phyloP scores from a whole-genome alignment of 2,113 vertebrate species.

The Dasyprocta punctata region DNA sequence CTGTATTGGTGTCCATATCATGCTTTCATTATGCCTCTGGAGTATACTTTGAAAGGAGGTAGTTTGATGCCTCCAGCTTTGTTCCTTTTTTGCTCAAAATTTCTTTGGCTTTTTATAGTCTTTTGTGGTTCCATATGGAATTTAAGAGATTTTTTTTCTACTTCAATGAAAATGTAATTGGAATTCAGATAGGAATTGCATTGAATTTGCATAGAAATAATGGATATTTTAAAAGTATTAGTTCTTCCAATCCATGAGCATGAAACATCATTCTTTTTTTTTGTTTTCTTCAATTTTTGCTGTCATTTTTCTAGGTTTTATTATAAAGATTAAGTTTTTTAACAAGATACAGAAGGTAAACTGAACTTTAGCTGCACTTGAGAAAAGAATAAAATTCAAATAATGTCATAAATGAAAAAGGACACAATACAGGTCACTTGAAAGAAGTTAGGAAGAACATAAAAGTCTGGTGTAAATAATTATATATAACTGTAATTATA shows the following conservation, averaged over 20 bases:
- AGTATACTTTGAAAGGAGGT: background rate
- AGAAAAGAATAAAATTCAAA: background rate
- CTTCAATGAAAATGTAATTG: background rate
- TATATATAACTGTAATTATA: too few relatives aligned
- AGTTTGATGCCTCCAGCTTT: background rate
- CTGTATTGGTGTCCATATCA: background rate
- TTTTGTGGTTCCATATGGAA: background rate
- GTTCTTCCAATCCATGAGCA: background rate
- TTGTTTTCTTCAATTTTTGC: background rate
- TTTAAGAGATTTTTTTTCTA: background rate
- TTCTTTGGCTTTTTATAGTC: background rate
- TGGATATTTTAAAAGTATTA: background rate
- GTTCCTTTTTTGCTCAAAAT: background rate
- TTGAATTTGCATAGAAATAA: background rate
- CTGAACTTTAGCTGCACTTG: background rate
- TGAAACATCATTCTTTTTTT: background rate
- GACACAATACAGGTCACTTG: background rate
- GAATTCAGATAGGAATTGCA: background rate
- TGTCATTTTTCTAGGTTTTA: background rate
- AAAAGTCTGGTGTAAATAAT: background rate
- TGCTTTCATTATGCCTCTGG: background rate
- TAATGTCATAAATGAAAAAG: background rate
- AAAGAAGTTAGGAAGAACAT: background rate
- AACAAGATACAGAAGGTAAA: background rate
- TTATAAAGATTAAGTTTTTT: background rate